A percentile compares a stretch with the other conserved stretches of the same genome.
phyloP scores from a whole-genome alignment of 2,113 vertebrate species.

The Pteruthius melanotis region DNA sequence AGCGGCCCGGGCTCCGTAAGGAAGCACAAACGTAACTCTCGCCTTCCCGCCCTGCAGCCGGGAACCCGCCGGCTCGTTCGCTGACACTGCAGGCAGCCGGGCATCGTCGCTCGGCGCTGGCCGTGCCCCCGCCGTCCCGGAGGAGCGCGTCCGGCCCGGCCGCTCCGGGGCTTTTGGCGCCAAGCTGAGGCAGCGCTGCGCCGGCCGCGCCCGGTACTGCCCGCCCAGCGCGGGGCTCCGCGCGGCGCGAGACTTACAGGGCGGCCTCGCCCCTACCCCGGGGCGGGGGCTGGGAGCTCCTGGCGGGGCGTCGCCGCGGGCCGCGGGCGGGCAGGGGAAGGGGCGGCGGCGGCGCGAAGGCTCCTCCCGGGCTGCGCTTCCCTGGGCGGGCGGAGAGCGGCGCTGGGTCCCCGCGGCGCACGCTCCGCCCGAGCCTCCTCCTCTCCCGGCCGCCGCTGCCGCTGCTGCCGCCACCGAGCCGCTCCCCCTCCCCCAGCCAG shows the following conservation, averaged over 20 bases:
- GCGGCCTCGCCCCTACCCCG: not conserved
- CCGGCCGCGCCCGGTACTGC: not conserved
- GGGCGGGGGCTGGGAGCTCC: not conserved
- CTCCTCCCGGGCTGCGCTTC: conserved; percentile 61
- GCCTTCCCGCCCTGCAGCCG: not conserved
- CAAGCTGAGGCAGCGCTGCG: conserved; percentile 75
- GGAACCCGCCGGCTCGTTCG: not conserved
- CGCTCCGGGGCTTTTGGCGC: not conserved
- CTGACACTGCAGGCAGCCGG: not conserved
- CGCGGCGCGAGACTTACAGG: not conserved
- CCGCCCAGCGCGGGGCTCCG: not conserved
- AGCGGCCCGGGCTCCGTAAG: not conserved
- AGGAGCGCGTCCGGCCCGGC: not conserved
- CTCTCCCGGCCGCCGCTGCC: too few relatives aligned
- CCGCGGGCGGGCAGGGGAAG: not conserved
- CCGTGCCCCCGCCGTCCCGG: not conserved
- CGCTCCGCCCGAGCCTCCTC: too few relatives aligned
- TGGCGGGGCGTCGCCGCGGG: not conserved
- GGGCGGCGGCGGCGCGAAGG: not conserved
- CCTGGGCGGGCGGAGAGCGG: conserved; percentile 64
- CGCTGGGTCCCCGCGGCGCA: conserved; percentile 36
- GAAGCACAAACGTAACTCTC: not conserved
- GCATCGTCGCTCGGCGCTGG: not conserved
- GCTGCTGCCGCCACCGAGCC: too few relatives aligned
- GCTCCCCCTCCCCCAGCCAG: too few relatives aligned